These are phyloP conservation scores for Chaetophractus vellerosus DNA, from an alignment of 2,797 vertebrate genomes.

Conservation along the genomic window DNA sequence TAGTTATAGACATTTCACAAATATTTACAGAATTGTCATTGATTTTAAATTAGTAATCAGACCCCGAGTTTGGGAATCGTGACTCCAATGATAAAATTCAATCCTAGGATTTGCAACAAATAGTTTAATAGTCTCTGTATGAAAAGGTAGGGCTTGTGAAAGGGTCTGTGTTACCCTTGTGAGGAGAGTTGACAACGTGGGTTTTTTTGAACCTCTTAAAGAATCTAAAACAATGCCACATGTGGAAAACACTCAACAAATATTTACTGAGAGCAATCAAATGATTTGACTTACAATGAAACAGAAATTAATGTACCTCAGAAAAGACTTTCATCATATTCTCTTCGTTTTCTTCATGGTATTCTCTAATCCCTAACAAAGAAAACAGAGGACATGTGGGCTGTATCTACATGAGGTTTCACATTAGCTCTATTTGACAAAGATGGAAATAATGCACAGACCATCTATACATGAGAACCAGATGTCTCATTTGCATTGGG, in stretches of 20 bases:
- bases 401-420: not conserved
- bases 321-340: constrained; percentile 10
- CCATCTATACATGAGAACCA: constrained; percentile 47
- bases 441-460: not conserved
- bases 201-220: constrained; percentile 9
- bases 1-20: not conserved
- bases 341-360: not conserved
- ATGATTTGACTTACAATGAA: not conserved
- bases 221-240: constrained; percentile 26
- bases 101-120: not conserved
- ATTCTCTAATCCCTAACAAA: constrained; percentile 52
- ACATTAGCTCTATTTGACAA: constrained; percentile 55
- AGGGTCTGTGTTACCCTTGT: not conserved
- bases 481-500: constrained; percentile 72
- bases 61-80: not conserved
- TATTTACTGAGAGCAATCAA: constrained; percentile 19
- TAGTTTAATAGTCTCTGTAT: not conserved
- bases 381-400: not conserved
- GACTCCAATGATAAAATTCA: constrained; percentile 27
- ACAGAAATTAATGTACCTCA: constrained; percentile 41
- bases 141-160: not conserved
- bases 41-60: constrained; percentile 45
- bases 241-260: not conserved
- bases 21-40: not conserved
- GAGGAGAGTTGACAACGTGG: not conserved